Percentiles rank a stretch among this genome's conserved stretches.
phyloP scores from a whole-genome alignment of 2,888 invertebrate genomes.

The Leptopilina drosophilae region DNA sequence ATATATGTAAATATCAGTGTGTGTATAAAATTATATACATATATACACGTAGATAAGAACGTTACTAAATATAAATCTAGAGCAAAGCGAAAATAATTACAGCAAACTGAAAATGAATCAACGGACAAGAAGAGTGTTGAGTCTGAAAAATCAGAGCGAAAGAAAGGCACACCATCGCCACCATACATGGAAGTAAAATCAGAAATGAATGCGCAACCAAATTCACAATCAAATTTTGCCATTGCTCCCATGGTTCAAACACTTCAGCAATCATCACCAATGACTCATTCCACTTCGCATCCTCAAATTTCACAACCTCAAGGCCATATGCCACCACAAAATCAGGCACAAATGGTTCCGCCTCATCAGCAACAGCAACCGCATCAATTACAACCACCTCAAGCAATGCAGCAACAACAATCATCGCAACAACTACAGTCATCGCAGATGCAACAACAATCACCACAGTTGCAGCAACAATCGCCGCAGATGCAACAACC shows the following conservation, averaged over 20 bases:
- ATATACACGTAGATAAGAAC: background rate
- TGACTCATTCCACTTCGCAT: conserved; percentile 43
- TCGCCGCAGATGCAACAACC: conserved; percentile 74
- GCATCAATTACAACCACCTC: conserved; percentile 59
- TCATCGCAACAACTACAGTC: conserved; percentile 67
- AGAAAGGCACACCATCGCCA: conserved; percentile 72
- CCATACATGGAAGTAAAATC: conserved; percentile 69
- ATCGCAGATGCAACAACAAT: conserved; percentile 34
- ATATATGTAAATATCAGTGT: background rate
- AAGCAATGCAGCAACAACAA: conserved; percentile 36
- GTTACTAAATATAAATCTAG: conserved; percentile 24
- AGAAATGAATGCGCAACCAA: conserved; percentile 61
- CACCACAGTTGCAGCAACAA: no score
- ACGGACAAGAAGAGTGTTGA: conserved; percentile 68
- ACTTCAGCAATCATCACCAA: conserved; percentile 63
- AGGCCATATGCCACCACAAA: conserved; percentile 56
- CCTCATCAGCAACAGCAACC: conserved; percentile 43
- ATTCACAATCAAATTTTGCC: conserved; percentile 58
- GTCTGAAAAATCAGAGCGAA: conserved; percentile 67
- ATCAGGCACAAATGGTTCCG: conserved; percentile 39
- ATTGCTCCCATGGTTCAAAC: conserved; percentile 70
- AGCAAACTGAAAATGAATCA: conserved; percentile 69
- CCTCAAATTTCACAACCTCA: conserved; percentile 56
- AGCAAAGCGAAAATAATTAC: conserved; percentile 43
- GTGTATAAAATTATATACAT: background rate